These are phyloP conservation scores for Enteromius paludinosus DNA, from an alignment of 2,797 vertebrate species.

Conservation along the genomic window DNA sequence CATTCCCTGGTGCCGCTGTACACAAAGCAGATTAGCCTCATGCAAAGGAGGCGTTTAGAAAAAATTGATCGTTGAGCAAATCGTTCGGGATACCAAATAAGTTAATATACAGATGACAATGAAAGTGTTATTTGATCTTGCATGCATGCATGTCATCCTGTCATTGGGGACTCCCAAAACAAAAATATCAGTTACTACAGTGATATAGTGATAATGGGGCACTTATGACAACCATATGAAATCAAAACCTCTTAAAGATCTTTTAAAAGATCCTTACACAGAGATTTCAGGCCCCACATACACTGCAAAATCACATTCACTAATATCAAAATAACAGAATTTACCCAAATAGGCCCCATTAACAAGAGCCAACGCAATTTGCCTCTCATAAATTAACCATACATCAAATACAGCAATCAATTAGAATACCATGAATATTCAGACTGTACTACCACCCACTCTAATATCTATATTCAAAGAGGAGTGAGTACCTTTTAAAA, in stretches of 20 bases:
- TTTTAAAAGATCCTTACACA: not conserved
- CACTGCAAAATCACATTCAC: conserved; percentile 19
- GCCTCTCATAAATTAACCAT: conserved; percentile 34
- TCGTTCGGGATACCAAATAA: no score
- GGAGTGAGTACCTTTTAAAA: conserved; percentile 29
- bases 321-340: conserved; percentile 22
- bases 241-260: not conserved
- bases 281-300: not conserved
- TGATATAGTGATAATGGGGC: no score
- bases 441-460: conserved; percentile 40
- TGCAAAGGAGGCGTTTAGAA: no score
- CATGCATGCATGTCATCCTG: no score
- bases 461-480: conserved; percentile 42
- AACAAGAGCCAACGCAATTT: not conserved
- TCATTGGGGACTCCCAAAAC: no score
- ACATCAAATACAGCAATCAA: conserved; percentile 28
- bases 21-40: no score
- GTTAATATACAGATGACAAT: no score
- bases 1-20: no score
- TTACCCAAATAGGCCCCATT: not conserved
- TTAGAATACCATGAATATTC: conserved; percentile 39
- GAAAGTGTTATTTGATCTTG: no score
- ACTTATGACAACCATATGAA: not conserved
- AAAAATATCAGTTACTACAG: no score
- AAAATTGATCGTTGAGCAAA: no score